These are phyloP conservation scores for Apamea monoglypha DNA, from an alignment of 2,888 invertebrate genomes.

Conservation along the genomic window DNA sequence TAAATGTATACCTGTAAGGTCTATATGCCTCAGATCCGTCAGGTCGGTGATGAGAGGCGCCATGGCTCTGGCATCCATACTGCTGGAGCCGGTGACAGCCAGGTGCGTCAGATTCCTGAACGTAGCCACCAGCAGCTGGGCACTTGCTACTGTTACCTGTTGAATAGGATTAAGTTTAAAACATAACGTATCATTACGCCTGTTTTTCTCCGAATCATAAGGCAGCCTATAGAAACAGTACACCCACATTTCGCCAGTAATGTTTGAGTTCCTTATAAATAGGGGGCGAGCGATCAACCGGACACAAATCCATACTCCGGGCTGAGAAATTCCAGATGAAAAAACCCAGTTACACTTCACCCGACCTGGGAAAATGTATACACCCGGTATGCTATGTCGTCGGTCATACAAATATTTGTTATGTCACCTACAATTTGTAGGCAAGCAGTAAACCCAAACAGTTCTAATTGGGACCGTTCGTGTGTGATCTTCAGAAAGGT, in stretches of 20 bases:
- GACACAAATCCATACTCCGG: too few relatives aligned
- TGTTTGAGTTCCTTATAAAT: too few relatives aligned
- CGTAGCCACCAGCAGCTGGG: constrained; percentile 93
- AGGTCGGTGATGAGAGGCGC: constrained; percentile 95
- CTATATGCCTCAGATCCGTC: constrained; percentile 95
- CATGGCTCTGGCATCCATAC: constrained; percentile 94
- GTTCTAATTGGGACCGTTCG: neutral
- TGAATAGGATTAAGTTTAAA: constrained; percentile 16
- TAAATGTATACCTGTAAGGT: constrained; percentile 92
- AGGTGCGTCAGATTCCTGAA: constrained; percentile 96
- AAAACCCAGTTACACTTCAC: too few relatives aligned
- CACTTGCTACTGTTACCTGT: constrained; percentile 94
- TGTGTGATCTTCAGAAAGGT: neutral
- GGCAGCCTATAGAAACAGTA: neutral
- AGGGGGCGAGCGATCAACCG: too few relatives aligned
- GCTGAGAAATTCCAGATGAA: too few relatives aligned
- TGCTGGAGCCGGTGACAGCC: constrained; percentile 93
- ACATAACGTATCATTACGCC: neutral
- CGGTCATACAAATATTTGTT: too few relatives aligned
- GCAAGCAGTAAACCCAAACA: neutral
- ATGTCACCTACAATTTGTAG: too few relatives aligned
- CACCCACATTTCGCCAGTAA: too few relatives aligned
- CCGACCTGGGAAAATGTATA: too few relatives aligned
- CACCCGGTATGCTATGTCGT: too few relatives aligned
- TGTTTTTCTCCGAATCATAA: neutral